Evolutionary conservation across 2,797 vertebrate species (phyloP), one percentile per base, ranked within the genome.

Genomic region (Neosalanx taihuensis): DNA sequence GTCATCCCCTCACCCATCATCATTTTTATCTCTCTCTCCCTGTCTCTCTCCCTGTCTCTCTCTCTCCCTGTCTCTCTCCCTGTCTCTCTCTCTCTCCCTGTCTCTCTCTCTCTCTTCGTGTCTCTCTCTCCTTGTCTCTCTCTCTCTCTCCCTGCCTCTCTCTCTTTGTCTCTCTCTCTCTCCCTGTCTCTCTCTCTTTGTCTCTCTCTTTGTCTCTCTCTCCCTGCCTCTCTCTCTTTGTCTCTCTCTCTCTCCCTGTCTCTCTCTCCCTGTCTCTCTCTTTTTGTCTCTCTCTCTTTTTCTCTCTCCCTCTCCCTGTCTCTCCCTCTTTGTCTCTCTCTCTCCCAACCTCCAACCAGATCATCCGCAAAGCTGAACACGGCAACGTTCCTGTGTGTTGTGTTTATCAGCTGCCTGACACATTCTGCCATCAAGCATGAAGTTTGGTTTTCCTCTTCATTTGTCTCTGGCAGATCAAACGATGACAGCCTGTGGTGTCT

Each of bases 1-100:
- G 77, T 67, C 80, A 72, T 79, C 70, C 75, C 72, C 82, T 62
- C 74, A 72, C 77, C 67, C 63, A 46, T 72, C 73, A 73, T 68
- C 35, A 66, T 57, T 3, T 10, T 72, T 62, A 1, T 78, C 74
- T 72, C 58, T 60, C 58, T 60, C 20, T 60, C 58, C 29, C 20
- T 1, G 51, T 5, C 15, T 56, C 4, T n/a, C 51, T 18, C n/a
- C n/a, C n/a, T n/a, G n/a, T n/a, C 77, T 49, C 31, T 64, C 62
- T 63, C 35, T 66, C 68, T 49, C 31, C 37, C 31, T 63, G n/a
- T 66, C 68, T 72, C 64, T 57, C 51, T 41, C 4, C 46, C 29
- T 64, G n/a, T 57, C 67, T 65, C 60, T 66, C 57, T 67, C 33
- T 13, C 35, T 31, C n/a, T 7, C 68, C 26, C 64, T n/a, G 6